Percentiles rank a stretch among this genome's conserved stretches.
Evolutionary conservation across 2,113 vertebrate genomes (phyloP).

Genomic region (Nothobranchius furzeri): DNA sequence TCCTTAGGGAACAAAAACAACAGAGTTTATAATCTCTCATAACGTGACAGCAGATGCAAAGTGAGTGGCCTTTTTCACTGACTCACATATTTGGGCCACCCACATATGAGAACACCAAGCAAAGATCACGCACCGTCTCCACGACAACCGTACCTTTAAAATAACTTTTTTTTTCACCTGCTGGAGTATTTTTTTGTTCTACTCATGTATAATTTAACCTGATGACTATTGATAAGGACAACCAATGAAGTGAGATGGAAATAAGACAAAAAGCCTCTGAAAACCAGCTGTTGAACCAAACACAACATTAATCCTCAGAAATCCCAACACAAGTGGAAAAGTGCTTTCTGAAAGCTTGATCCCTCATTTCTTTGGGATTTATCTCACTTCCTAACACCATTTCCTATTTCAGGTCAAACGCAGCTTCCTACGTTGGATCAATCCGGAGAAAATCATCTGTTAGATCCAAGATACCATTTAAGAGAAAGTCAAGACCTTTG

Average conservation of each 20-base stretch:
- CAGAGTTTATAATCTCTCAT: slow-evolving; percentile 63
- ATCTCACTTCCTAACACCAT: slow-evolving; percentile 73
- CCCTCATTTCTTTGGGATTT: slow-evolving; percentile 62
- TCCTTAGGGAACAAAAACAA: slow-evolving; percentile 45
- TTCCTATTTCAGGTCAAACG: slow-evolving; percentile 62
- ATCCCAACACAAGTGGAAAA: slow-evolving; percentile 39
- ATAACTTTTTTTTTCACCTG: slow-evolving; percentile 33
- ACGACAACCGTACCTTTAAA: slow-evolving; percentile 71
- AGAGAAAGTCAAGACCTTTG: slow-evolving; percentile 75
- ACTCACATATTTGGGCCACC: slow-evolving; percentile 75
- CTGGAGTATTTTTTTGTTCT: slow-evolving; percentile 17
- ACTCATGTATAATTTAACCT: not conserved
- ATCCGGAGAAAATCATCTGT: slow-evolving; percentile 28
- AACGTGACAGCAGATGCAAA: slow-evolving; percentile 73
- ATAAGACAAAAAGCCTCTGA: slow-evolving; percentile 1
- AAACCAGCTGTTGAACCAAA: slow-evolving; percentile 31
- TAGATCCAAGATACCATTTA: slow-evolving; percentile 66
- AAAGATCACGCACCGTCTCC: slow-evolving; percentile 73
- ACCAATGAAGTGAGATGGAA: not conserved
- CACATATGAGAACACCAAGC: slow-evolving; percentile 55
- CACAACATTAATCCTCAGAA: slow-evolving; percentile 43
- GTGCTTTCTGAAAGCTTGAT: slow-evolving; percentile 43
- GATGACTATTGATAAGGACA: not conserved
- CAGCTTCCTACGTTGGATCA: slow-evolving; percentile 56
- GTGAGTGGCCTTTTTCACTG: slow-evolving; percentile 67